Base-by-base conservation (phyloP, 2,113 vertebrate genomes). In the Cynopterus brachyotis region DNA sequence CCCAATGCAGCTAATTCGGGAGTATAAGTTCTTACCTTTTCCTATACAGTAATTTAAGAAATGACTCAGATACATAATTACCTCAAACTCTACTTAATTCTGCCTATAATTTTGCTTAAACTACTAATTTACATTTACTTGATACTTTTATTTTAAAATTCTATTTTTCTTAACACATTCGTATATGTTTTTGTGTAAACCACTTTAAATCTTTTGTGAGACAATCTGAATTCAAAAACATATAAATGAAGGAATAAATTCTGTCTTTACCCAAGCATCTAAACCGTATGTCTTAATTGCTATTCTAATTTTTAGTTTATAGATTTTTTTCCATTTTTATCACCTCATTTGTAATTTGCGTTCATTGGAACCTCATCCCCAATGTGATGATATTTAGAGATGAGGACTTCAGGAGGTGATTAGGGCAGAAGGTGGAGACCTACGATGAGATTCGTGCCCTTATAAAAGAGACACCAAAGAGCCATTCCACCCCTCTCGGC, bases 111-210 rank as follows among this genome's bases (percentile, higher is more conserved):
- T 91, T 67, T 76, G 22, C 30, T 91, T 94, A n/a, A 7, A 47
- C 87, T 92, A 89, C 37, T 84, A 95, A 73, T 70, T 89, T 89
- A 82, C 91, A 91, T 91, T 95, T 90, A 94, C 55, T 81, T 22
- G 37, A 42, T 78, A 75, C 88, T 87, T 92, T 88, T 80, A 53
- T 76, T 67, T 60, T 1, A 70, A 85, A 45, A 53, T 5, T 85
- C 9, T 85, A 20, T 89, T 81, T 17, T 69, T 93, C 62, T 82
- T 70, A 75, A 70, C 22, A 47, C 55, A 78, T 60, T 30, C 95
- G 5, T 22, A 1, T 91, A 45, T 73, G 22, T 66, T 95, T 96
- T 93, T 69, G 35, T 78, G 16, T 53, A 87, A 96, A 32, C 2
- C 6, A 89, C 37, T 91, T 94, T 20, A 94, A 83, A 89, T 64